Percentiles rank a stretch among this genome's conserved stretches.
phyloP scores from a whole-genome alignment of 2,113 vertebrate species.

The Deroptyus accipitrinus region DNA sequence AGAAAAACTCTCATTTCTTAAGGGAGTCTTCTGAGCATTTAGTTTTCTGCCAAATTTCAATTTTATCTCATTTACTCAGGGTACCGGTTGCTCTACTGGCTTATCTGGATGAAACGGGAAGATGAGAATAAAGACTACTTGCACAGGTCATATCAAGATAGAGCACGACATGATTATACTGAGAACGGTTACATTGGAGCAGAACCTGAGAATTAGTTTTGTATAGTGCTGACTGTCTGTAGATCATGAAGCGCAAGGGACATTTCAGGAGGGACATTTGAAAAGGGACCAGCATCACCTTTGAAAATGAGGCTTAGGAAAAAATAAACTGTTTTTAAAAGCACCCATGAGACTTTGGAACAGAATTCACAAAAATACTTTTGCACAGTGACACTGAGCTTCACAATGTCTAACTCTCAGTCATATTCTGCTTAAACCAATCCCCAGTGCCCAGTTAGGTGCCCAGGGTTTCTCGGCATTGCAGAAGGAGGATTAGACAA shows the following conservation, averaged over 20 bases:
- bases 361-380: background rate
- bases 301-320: background rate
- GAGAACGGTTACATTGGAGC: background rate
- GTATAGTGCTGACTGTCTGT: background rate
- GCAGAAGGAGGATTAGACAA: background rate
- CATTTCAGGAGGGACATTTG: background rate
- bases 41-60: background rate
- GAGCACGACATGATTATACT: background rate
- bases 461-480: background rate
- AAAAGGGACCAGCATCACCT: background rate
- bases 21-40: background rate
- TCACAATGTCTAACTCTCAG: background rate
- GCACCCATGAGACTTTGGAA: background rate
- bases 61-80: background rate
- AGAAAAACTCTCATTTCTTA: background rate
- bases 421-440: background rate
- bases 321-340: slow-evolving; percentile 4
- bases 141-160: background rate
- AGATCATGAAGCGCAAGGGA: background rate
- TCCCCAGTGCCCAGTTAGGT: background rate
- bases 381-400: background rate
- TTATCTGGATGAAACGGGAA: background rate
- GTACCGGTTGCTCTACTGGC: background rate
- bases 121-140: background rate
- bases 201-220: slow-evolving; percentile 15